Base-by-base conservation (phyloP, 2,113 vertebrate genomes). In the Carassius gibelio region DNA sequence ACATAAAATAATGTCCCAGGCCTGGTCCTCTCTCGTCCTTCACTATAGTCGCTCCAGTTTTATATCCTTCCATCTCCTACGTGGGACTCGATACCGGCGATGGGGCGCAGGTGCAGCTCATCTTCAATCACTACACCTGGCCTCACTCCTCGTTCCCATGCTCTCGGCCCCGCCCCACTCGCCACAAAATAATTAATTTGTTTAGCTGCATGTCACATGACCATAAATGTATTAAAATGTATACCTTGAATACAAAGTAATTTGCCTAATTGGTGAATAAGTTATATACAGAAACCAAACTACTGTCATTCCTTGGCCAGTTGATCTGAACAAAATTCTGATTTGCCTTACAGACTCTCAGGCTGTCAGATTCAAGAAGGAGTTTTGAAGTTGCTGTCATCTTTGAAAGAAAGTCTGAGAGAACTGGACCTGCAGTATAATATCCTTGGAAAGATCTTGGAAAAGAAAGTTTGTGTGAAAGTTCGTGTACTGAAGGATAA, bases 341-440 rank as follows among this genome's bases (percentile, higher is more conserved):
- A 10, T 72, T 42, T 72, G 34, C 21, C 23, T 23, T 74, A n/a
- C 23, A 74, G 71, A 74, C 36, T 74, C 13, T 74, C 38, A 74
- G 71, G 71, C 38, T 74, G 71, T 48, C 71, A 48, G 11, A 74
- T 74, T 45, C 4, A 48, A 45, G 19, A 45, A 23, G 71, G 71
- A 74, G 4, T n/a, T 74, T n/a, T 19, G 4, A 21, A n/a, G 36
- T 45, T 74, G 38, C 19, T 74, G 38, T 74, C 71, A 0, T n/a
- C 21, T 45, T n/a, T 74, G 10, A 42, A 42, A 23, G 1, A 4
- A 4, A 42, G 21, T 74, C 26, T 81, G 59, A 81, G 4, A 61
- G 78, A 81, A 11, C 78, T 81, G 78, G 78, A 81, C 55, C 61
- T 81, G 55, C 30, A 23, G n/a, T 81, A 81, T 38, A 81, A 81